Conservation (phyloP, 2,888 invertebrate species). For the Cataglyphis rosenhaueri region DNA sequence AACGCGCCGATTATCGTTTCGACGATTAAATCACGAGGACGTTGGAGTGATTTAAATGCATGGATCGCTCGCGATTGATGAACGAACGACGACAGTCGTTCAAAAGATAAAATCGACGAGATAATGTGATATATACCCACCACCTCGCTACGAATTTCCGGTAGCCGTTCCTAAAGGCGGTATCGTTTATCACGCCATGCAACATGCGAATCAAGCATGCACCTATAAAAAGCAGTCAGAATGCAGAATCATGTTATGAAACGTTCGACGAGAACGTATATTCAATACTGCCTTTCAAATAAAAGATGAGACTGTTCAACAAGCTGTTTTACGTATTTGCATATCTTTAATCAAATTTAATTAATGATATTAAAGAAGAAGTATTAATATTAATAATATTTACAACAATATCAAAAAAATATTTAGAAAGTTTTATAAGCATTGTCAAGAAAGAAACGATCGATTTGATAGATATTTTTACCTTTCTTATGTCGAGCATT, state of each 20-base stretch:
- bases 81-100: background rate
- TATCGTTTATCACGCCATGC: slow-evolving; percentile 78
- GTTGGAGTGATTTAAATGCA: slow-evolving; percentile 9
- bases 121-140: slow-evolving; percentile 78
- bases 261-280: slow-evolving; percentile 10
- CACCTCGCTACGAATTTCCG: slow-evolving; percentile 79
- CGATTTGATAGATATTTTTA: slow-evolving; percentile 51
- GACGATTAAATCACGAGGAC: slow-evolving; percentile 22
- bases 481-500: slow-evolving; percentile 77
- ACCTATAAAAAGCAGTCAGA: slow-evolving; percentile 77
- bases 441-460: background rate
- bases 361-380: background rate
- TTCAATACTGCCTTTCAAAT: slow-evolving; percentile 26
- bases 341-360: background rate
- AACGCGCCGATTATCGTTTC: slow-evolving; percentile 41
- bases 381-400: slow-evolving; percentile 2
- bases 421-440: background rate
- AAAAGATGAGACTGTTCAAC: background rate
- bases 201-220: slow-evolving; percentile 84
- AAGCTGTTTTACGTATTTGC: background rate
- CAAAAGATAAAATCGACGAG: slow-evolving; percentile 26
- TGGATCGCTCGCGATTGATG: slow-evolving; percentile 14
- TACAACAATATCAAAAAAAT: background rate
- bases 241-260: slow-evolving; percentile 56
- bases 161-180: slow-evolving; percentile 79